Conservation (phyloP, 1,140 invertebrate genomes). For the Eriocheir sinensis region DNA sequence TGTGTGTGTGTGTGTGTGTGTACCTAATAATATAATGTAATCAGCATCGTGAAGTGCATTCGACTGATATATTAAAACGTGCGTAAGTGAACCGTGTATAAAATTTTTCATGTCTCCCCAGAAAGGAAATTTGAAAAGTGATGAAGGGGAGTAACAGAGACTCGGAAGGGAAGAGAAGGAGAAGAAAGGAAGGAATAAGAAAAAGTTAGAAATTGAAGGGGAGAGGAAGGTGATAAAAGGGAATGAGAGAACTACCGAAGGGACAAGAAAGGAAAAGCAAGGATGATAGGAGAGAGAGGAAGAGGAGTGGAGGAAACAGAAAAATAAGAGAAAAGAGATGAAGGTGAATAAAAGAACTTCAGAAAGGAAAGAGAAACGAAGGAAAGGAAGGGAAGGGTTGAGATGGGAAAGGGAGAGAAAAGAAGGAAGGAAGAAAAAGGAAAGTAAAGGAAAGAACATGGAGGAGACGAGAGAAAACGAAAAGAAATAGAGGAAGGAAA, state of each 20-base stretch:
- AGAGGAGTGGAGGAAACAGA: background rate
- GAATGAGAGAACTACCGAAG: background rate
- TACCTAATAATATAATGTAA: too few relatives aligned
- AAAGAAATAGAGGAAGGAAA: too few relatives aligned
- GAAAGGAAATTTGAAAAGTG: background rate
- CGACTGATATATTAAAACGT: conserved; percentile 4
- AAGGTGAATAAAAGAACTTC: background rate
- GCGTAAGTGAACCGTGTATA: background rate
- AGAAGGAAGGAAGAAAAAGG: too few relatives aligned
- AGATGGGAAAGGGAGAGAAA: too few relatives aligned
- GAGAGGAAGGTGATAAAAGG: background rate
- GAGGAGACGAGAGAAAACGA: too few relatives aligned
- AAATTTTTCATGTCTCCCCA: conserved; percentile 25
- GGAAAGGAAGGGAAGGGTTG: background rate
- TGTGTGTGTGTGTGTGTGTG: too few relatives aligned
- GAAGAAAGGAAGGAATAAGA: background rate
- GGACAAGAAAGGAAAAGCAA: background rate
- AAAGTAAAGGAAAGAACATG: too few relatives aligned
- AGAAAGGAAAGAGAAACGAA: background rate
- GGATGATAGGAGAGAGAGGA: background rate
- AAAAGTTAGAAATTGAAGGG: too few relatives aligned
- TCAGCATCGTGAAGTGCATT: background rate
- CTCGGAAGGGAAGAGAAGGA: background rate
- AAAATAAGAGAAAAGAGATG: background rate
- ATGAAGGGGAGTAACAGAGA: background rate